These are phyloP conservation scores for Brachionichthys hirsutus DNA, from an alignment of 2,113 vertebrate genomes.

Conservation along the genomic window DNA sequence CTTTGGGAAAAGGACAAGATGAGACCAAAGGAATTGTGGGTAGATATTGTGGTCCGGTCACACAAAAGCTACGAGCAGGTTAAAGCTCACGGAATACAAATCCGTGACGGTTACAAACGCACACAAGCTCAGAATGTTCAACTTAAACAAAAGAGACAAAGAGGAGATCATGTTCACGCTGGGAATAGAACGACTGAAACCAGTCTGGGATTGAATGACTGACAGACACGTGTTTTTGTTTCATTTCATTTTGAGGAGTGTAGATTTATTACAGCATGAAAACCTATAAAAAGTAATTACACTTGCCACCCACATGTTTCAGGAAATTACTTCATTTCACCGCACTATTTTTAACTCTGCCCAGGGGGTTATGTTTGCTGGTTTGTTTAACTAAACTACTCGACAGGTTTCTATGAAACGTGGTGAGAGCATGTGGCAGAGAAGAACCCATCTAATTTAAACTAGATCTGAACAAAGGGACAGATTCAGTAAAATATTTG, in stretches of 20 bases:
- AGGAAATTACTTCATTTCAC: too few species aligned
- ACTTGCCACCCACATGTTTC: too few species aligned
- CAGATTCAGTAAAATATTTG: too few species aligned
- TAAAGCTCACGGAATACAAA: background rate
- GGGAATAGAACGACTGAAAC: constrained; percentile 4
- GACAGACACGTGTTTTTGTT: constrained; percentile 6
- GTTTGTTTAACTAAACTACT: too few species aligned
- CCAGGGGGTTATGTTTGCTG: too few species aligned
- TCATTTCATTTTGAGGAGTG: constrained; percentile 22
- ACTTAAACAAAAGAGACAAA: background rate
- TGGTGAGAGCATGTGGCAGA: too few species aligned
- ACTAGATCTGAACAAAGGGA: too few species aligned
- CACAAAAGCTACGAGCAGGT: background rate
- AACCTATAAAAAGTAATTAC: background rate
- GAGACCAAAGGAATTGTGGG: constrained; percentile 15
- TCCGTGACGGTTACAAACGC: background rate
- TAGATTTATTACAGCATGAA: background rate
- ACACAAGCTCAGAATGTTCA: background rate
- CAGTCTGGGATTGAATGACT: background rate
- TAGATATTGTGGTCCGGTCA: background rate
- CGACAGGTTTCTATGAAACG: too few species aligned
- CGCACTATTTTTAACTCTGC: too few species aligned
- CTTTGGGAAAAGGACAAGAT: constrained; percentile 18
- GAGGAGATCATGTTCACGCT: background rate
- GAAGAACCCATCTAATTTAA: too few species aligned